phyloP scores from a whole-genome alignment of 2,888 invertebrate genomes.

The Melinaea marsaeus region DNA sequence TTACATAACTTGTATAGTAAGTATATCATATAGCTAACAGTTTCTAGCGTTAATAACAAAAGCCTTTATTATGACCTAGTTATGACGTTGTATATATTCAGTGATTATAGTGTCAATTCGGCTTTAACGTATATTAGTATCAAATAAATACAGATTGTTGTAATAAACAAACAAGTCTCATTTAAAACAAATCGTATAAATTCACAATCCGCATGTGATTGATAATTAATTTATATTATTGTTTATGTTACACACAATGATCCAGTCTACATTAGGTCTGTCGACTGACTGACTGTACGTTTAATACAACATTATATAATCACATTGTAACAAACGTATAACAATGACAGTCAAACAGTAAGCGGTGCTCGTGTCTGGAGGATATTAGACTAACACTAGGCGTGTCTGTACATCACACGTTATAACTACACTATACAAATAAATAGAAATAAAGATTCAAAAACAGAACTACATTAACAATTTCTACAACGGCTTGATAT shows the following conservation, averaged over 20 bases:
- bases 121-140: background rate
- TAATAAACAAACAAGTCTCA: no score
- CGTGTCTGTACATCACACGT: background rate
- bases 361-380: conserved; percentile 1
- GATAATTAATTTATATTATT: no score
- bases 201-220: no score
- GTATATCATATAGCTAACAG: conserved; percentile 6
- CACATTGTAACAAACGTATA: conserved; percentile 1
- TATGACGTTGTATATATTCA: conserved; percentile 18
- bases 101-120: conserved; percentile 13
- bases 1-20: conserved; percentile 10
- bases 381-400: background rate
- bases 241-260: no score
- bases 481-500: no score
- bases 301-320: background rate
- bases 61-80: conserved; percentile 22
- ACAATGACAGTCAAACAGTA: background rate
- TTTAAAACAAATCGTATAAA: no score
- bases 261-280: no score
- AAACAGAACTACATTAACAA: no score
- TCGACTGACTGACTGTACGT: no score
- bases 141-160: no score
- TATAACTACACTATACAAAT: background rate
- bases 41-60: conserved; percentile 20
- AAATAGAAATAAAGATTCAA: background rate